A percentile compares a stretch with the other conserved stretches of the same genome.
phyloP scores from a whole-genome alignment of 2,888 invertebrate species.

The Drosophila pseudotakahashii region DNA sequence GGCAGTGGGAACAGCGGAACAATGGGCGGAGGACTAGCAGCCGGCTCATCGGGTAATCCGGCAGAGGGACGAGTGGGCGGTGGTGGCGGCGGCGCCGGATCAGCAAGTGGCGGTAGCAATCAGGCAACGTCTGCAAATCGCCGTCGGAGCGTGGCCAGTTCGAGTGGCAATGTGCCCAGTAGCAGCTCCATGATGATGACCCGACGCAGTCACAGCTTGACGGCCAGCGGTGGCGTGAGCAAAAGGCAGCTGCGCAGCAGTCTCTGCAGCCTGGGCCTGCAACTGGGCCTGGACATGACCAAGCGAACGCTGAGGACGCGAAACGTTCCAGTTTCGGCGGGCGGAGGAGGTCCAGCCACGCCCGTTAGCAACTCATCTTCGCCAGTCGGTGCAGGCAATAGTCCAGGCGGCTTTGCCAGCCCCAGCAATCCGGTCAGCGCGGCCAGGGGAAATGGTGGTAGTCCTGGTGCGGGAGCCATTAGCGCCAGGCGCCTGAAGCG shows the following conservation, averaged over 20 bases:
- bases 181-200: constrained; percentile 43
- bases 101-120: constrained; percentile 14
- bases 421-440: constrained; percentile 8
- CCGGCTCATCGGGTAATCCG: neutral
- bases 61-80: constrained; percentile 16
- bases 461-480: constrained; percentile 60
- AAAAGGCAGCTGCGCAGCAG: constrained; percentile 82
- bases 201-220: constrained; percentile 54
- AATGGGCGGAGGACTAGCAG: neutral
- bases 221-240: constrained; percentile 54
- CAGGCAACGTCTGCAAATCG: constrained; percentile 4
- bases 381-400: neutral
- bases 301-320: constrained; percentile 82
- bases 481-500: constrained; percentile 55
- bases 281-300: constrained; percentile 66
- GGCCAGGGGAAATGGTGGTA: constrained; percentile 54
- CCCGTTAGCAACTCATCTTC: neutral
- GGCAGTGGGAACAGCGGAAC: neutral
- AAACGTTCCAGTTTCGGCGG: constrained; percentile 54
- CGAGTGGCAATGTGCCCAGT: constrained; percentile 6
- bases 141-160: constrained; percentile 21
- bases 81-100: constrained; percentile 15
- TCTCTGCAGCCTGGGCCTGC: constrained; percentile 48
- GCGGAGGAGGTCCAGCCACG: neutral
- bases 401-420: neutral